These are phyloP conservation scores for Omphaloscelis lunosa DNA, from an alignment of 2,888 invertebrate species.

Conservation along the genomic window DNA sequence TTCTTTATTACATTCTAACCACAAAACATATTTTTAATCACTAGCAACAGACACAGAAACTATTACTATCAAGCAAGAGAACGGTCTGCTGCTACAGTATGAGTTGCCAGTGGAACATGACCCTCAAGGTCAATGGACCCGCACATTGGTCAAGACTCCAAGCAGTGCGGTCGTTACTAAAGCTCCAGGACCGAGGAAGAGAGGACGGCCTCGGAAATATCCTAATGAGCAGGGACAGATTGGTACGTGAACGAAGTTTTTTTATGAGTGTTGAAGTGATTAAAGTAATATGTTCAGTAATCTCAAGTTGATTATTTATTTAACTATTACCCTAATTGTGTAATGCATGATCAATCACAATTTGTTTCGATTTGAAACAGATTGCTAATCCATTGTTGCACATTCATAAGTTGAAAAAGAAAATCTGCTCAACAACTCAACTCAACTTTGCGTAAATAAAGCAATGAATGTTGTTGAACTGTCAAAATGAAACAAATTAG, in stretches of 20 bases:
- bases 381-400: no score
- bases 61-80: constrained; percentile 89
- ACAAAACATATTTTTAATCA: constrained; percentile 55
- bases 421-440: no score
- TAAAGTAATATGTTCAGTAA: background rate
- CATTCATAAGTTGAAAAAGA: no score
- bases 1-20: constrained; percentile 12
- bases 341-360: no score
- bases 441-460: no score
- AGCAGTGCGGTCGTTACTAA: constrained; percentile 83
- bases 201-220: constrained; percentile 88
- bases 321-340: no score
- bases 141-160: constrained; percentile 78
- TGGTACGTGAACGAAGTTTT: constrained; percentile 71
- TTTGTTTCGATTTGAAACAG: no score
- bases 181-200: constrained; percentile 83
- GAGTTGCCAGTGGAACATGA: constrained; percentile 89
- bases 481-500: no score
- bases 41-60: constrained; percentile 83
- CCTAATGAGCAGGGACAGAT: constrained; percentile 88
- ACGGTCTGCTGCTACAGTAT: constrained; percentile 87
- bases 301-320: background rate
- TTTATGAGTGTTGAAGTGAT: background rate
- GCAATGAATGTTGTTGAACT: no score
- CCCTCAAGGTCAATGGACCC: constrained; percentile 83